A percentile compares a stretch with the other conserved stretches of the same genome.
phyloP scores from a whole-genome alignment of 1,140 invertebrate species.

The Apocrypta bakeri region DNA sequence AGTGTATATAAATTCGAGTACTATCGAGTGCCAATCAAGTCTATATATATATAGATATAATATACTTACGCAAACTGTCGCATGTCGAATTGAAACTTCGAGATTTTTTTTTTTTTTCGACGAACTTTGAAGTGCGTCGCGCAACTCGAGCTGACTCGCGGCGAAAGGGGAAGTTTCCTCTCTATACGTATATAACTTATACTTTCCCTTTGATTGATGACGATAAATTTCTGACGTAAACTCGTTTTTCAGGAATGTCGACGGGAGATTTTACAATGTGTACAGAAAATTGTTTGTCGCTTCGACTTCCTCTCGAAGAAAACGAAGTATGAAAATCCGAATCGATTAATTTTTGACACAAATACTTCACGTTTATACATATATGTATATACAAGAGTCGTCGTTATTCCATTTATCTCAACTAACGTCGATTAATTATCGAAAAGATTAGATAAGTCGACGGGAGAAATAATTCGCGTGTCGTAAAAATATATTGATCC shows the following conservation, averaged over 20 bases:
- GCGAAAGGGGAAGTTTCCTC: constrained; percentile 12
- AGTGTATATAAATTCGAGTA: background rate
- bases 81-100: background rate
- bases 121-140: background rate
- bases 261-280: background rate
- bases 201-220: constrained; percentile 23
- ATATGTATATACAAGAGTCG: background rate
- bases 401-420: constrained; percentile 5
- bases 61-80: background rate
- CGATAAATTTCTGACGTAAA: background rate
- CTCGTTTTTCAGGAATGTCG: background rate
- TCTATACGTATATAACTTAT: background rate
- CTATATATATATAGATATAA: too few relatives aligned
- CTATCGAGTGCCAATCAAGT: background rate
- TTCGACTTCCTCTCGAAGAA: too few relatives aligned
- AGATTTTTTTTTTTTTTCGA: background rate
- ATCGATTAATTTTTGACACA: background rate
- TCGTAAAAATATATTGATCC: background rate
- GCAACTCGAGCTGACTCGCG: background rate
- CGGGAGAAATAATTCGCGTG: background rate
- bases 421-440: constrained; percentile 12
- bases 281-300: background rate
- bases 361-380: background rate
- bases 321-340: too few relatives aligned
- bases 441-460: constrained; percentile 16